Evolutionary conservation across 2,113 vertebrate genomes (phyloP), one percentile per base, ranked within the genome.

Genomic region (Sceloporus undulatus): DNA sequence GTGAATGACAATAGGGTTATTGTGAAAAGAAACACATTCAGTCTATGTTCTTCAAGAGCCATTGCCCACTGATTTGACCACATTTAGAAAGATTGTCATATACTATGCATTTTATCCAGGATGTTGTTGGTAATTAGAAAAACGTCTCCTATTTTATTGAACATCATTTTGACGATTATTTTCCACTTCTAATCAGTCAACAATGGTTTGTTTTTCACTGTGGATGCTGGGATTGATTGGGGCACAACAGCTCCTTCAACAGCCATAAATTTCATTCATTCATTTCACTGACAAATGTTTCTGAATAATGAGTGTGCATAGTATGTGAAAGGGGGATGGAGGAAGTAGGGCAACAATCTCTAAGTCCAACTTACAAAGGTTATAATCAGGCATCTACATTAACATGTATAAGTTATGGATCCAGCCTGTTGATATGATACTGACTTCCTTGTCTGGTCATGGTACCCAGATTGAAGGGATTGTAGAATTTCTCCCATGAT

Each of bases 1-100:
- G 82, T 34, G 77, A 86, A 27, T 42, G 83, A 80, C 59, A 90
- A 86, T 73, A 48, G 13, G 82, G 79, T 79, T 59, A 92, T 94
- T 91, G 94, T 29, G 27, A 88, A 79, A 87, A 85, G 86, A 75
- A 59, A 66, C 0, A 87, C 0, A 18, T 82, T 38, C 89, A 87
- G 7, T 34, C 11, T 19, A 40, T 13, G 29, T 2, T 54, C 23
- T 42, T 66, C 0, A 86, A 62, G 68, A 62, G 7, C 54, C 85
- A 74, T 87, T 29, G 71, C 70, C 2, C 76, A 89, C 79, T 76
- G n/a, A 4, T 78, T 83, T 52, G 34, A 56, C 25, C 23, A 87
- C 74, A 70, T 13, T 79, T 86, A 56, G 11, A 80, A 76, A 84
- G 79, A 48, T 48, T 85, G 54, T 78, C 73, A 34, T 16, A 38